phyloP scores from a whole-genome alignment of 2,113 vertebrate genomes.

The Sinocyclocheilus grahami region DNA sequence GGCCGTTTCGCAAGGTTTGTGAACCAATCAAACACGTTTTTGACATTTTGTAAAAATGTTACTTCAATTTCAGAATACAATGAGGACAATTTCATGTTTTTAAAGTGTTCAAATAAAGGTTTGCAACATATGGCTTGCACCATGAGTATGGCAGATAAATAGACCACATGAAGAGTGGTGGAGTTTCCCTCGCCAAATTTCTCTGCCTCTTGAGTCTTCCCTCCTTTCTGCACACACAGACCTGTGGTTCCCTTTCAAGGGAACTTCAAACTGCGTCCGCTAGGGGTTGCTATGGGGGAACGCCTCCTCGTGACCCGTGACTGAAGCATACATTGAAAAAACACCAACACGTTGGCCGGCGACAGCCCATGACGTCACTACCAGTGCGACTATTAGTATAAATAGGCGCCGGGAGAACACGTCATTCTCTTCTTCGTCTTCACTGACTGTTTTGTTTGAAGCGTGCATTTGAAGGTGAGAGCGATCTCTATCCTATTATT shows the following conservation, averaged over 20 bases:
- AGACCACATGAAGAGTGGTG: slow-evolving; percentile 18
- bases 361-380: too few relatives aligned
- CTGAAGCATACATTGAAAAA: too few relatives aligned
- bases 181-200: slow-evolving; percentile 10
- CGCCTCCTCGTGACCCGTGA: too few relatives aligned
- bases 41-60: neutral
- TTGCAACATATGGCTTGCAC: slow-evolving; percentile 52
- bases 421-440: too few relatives aligned
- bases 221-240: neutral
- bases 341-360: too few relatives aligned
- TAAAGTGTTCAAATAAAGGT: neutral
- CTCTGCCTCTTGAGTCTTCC: slow-evolving; percentile 3
- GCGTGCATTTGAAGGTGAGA: too few relatives aligned
- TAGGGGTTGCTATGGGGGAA: too few relatives aligned
- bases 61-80: neutral
- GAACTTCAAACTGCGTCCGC: too few relatives aligned
- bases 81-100: neutral
- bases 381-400: too few relatives aligned
- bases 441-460: too few relatives aligned
- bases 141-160: slow-evolving; percentile 29
- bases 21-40: neutral
- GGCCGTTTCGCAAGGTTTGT: neutral
- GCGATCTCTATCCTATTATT: too few relatives aligned
- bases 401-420: too few relatives aligned
- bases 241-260: neutral